Evolutionary conservation across 2,113 vertebrate species (phyloP).

Genomic region (Macrotis lagotis): DNA sequence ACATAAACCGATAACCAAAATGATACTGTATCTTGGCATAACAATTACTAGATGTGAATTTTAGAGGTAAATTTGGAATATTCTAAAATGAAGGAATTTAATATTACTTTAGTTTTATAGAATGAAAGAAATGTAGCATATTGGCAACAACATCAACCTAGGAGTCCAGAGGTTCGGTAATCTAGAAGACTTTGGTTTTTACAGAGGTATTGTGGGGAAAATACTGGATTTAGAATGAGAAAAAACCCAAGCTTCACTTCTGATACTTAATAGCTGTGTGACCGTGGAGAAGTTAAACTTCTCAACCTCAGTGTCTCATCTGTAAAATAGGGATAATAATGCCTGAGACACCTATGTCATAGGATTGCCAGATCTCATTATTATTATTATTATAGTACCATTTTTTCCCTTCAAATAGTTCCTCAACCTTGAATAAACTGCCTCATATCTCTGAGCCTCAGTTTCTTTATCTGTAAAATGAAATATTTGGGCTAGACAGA

Average conservation of each 20-base stretch:
- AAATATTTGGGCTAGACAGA: background rate
- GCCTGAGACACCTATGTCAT: background rate
- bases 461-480: background rate
- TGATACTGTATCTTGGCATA: slow-evolving; percentile 55
- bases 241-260: background rate
- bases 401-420: background rate
- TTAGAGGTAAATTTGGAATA: slow-evolving; percentile 12
- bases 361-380: background rate
- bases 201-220: background rate
- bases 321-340: too few relatives aligned
- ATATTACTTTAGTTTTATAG: background rate
- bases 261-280: background rate
- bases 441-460: background rate
- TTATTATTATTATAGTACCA: background rate
- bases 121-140: background rate
- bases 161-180: too few relatives aligned
- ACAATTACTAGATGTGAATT: slow-evolving; percentile 56
- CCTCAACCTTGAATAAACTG: background rate
- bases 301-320: background rate
- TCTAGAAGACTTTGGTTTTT: background rate
- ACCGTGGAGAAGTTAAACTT: background rate
- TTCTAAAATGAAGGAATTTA: background rate
- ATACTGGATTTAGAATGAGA: background rate
- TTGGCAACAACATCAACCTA: background rate
- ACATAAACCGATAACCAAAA: slow-evolving; percentile 32